Evolutionary conservation across 2,113 vertebrate species (phyloP).

Genomic region (Danionella cerebrum): DNA sequence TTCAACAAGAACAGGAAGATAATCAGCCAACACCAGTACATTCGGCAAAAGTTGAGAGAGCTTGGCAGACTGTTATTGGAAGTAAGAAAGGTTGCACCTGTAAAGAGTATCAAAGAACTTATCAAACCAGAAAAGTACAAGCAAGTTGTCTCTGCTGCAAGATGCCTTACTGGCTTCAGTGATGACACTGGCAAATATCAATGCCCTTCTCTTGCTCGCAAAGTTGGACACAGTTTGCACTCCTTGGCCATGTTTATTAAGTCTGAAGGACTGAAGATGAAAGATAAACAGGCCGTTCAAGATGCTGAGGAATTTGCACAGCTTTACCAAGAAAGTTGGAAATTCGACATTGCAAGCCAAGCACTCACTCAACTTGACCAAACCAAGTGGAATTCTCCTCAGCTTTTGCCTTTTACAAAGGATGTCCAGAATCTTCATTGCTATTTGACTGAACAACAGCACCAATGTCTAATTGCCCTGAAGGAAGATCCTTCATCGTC

Average conservation of each 20-base stretch:
- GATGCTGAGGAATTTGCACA: background rate
- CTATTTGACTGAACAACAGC: conserved; percentile 10
- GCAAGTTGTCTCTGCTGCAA: background rate
- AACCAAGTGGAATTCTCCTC: conserved; percentile 19
- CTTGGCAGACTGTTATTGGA: background rate
- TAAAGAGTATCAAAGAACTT: background rate
- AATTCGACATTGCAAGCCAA: background rate
- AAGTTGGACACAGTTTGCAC: conserved; percentile 9
- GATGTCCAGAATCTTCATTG: conserved; percentile 23
- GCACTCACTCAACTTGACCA: background rate
- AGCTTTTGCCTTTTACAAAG: conserved; percentile 9
- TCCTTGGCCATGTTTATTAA: background rate
- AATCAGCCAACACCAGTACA: background rate
- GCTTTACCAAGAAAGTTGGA: conserved; percentile 5
- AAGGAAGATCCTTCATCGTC: background rate
- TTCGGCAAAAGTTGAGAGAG: background rate
- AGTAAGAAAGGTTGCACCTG: background rate
- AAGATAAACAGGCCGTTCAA: background rate
- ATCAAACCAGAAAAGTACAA: background rate
- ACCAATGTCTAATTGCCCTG: background rate
- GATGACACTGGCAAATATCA: background rate
- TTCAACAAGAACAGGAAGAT: background rate
- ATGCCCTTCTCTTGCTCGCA: background rate
- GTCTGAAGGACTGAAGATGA: background rate
- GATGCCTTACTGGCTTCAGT: background rate